phyloP scores from a whole-genome alignment of 1,140 invertebrate species.

The Scaptomyza montana region DNA sequence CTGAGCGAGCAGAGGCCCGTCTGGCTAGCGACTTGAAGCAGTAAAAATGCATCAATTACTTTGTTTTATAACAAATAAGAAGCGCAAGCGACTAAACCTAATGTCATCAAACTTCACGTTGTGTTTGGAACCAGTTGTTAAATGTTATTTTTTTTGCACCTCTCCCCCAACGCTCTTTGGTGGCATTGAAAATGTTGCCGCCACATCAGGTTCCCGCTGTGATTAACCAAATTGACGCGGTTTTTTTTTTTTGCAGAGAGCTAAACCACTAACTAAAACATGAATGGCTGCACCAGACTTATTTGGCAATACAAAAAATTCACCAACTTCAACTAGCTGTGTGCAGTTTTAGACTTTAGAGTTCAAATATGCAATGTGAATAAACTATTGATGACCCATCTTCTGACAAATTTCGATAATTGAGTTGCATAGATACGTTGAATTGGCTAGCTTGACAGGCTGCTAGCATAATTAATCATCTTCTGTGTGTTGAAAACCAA shows the following conservation, averaged over 20 bases:
- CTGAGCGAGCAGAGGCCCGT: slow-evolving; percentile 1
- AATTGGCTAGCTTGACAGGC: slow-evolving; percentile 23
- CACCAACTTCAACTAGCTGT: slow-evolving; percentile 15
- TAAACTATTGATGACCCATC: slow-evolving; percentile 35
- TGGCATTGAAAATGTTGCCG: slow-evolving; percentile 40
- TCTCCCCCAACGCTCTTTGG: slow-evolving; percentile 20
- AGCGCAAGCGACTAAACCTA: slow-evolving; percentile 28
- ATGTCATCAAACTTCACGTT: slow-evolving; percentile 61
- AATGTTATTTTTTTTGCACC: slow-evolving; percentile 14
- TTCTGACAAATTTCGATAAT: slow-evolving; percentile 25
- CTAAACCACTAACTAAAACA: slow-evolving; percentile 33
- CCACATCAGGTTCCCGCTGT: slow-evolving; percentile 40
- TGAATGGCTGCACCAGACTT: slow-evolving; percentile 37
- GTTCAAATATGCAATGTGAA: slow-evolving; percentile 31
- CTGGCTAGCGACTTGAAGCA: slow-evolving; percentile 11
- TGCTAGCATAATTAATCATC: slow-evolving; percentile 50
- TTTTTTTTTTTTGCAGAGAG: slow-evolving; percentile 5
- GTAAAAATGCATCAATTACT: slow-evolving; percentile 28
- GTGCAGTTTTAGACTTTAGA: slow-evolving; percentile 26
- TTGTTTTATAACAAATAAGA: slow-evolving; percentile 46
- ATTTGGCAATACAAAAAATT: slow-evolving; percentile 35
- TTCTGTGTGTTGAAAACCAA: slow-evolving; percentile 26
- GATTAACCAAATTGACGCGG: slow-evolving; percentile 36
- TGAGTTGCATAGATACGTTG: slow-evolving; percentile 4
- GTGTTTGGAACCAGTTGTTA: slow-evolving; percentile 46